Evolutionary conservation across 2,113 vertebrate species (phyloP).

Genomic region (Ceyx melanurus): DNA sequence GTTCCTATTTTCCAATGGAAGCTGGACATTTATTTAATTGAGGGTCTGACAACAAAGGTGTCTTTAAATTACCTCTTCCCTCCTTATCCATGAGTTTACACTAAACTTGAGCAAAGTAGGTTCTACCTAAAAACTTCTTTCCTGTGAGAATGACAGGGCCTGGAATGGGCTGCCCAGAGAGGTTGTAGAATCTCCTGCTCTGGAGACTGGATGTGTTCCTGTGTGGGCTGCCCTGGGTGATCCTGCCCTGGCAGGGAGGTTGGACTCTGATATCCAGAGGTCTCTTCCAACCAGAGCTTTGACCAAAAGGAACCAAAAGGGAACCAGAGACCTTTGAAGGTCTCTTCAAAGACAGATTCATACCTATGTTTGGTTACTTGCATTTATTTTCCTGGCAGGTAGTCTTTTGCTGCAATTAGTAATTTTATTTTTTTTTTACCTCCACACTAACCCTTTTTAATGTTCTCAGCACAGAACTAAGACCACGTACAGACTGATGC

Average conservation of each 20-base stretch:
- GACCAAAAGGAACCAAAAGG: too few relatives aligned
- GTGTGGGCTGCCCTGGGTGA: too few relatives aligned
- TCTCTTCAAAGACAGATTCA: not conserved
- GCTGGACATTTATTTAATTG: not conserved
- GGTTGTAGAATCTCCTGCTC: too few relatives aligned
- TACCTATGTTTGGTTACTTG: constrained; percentile 22
- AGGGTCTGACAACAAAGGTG: not conserved
- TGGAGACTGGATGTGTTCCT: too few relatives aligned
- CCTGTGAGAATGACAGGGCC: too few relatives aligned
- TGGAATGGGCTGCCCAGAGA: too few relatives aligned
- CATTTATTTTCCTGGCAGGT: constrained; percentile 51
- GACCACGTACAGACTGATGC: not conserved
- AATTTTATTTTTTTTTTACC: constrained; percentile 34
- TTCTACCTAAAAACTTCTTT: too few relatives aligned
- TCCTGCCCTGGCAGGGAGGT: too few relatives aligned
- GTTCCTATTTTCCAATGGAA: not conserved
- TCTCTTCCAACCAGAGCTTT: too few relatives aligned
- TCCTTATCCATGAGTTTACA: not conserved
- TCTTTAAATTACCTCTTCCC: not conserved
- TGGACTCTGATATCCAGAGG: too few relatives aligned
- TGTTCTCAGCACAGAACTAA: not conserved
- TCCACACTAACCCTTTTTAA: constrained; percentile 7
- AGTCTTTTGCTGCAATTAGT: constrained; percentile 51
- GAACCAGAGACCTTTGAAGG: not conserved
- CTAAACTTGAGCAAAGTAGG: too few relatives aligned